Evolutionary conservation across 2,888 invertebrate species (phyloP).

Genomic region (Drosophila neotestacea): DNA sequence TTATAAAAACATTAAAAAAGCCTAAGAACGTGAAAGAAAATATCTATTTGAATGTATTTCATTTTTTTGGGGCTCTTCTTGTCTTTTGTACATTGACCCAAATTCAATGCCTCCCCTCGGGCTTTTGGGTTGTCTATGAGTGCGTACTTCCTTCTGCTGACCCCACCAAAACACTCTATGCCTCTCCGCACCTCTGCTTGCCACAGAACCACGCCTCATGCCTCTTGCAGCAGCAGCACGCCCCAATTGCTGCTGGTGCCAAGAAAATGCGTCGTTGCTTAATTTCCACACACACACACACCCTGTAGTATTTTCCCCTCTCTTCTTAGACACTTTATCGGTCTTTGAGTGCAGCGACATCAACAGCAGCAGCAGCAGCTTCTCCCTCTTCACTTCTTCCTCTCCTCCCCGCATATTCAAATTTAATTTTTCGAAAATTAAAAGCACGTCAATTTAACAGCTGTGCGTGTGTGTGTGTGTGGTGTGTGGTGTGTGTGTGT

Average conservation of each 20-base stretch:
- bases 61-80: constrained; percentile 6
- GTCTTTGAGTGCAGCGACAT: constrained; percentile 58
- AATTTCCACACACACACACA: constrained; percentile 55
- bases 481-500: constrained; percentile 26
- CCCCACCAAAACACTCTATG: constrained; percentile 32
- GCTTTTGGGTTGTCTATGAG: constrained; percentile 7
- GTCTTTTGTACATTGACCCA: constrained; percentile 54
- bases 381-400: constrained; percentile 12
- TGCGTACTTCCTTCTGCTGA: constrained; percentile 55
- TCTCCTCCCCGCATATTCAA: constrained; percentile 61
- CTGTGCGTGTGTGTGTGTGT: constrained; percentile 29
- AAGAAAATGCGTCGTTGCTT: constrained; percentile 79
- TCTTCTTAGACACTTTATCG: constrained; percentile 40
- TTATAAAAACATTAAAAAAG: constrained; percentile 50
- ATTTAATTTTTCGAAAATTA: constrained; percentile 74
- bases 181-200: neutral
- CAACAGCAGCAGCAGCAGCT: constrained; percentile 24
- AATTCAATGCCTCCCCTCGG: constrained; percentile 35
- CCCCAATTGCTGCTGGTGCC: constrained; percentile 75
- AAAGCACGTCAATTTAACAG: constrained; percentile 70
- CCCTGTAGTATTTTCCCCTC: constrained; percentile 2
- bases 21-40: constrained; percentile 16
- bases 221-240: constrained; percentile 47
- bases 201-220: neutral
- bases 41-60: constrained; percentile 3